Evolutionary conservation across 2,797 vertebrate genomes (phyloP), one percentile per base, ranked within the genome.

Genomic region (Myotis daubentonii): DNA sequence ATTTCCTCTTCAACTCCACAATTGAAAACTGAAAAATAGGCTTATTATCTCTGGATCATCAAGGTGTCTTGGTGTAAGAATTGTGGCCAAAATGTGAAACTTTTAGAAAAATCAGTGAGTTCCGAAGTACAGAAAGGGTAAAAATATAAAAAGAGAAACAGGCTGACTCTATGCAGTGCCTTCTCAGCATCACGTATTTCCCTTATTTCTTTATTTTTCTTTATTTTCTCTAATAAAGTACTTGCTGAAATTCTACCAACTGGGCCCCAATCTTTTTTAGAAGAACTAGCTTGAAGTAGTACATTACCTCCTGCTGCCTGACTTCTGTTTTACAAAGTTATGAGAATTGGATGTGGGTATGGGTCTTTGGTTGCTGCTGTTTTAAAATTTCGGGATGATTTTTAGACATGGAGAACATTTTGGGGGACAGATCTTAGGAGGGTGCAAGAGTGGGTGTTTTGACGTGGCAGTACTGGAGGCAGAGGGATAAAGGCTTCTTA

Each of bases 181-280:
- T 90, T 86, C 49, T 51, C 19, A 55, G 16, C 4, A 33, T 41
- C n/a, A 71, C 13, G 38, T 28, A 62, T 51, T 68, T 95, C 33
- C 19, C 19, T 84, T 70, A 49, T 75, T 91, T 93, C 36, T 89
- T 19, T 16, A 49, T 55, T 88, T 28, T 65, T 70, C 28, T 93
- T 93, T 22, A 7, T 72, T 74, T 71, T 84, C 36, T 91, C 36
- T 95, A 53, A 33, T 47, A 41, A 51, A 87, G 44, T 47, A 80
- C 51, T 89, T 44, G 76, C 44, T 96, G 65, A 88, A 75, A 81
- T 96, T 80, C 23, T 88, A 28, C 65, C 80, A 60, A 19, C 49
- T 82, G 28, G 51, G 33, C 68, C 74, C 38, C 65, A 49, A 0
- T 74, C 51, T 51, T 68, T 80, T 89, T 60, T 47, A 28, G 82